These are phyloP conservation scores for Gallirallus australis DNA, from an alignment of 2,797 vertebrate genomes.

Conservation along the genomic window DNA sequence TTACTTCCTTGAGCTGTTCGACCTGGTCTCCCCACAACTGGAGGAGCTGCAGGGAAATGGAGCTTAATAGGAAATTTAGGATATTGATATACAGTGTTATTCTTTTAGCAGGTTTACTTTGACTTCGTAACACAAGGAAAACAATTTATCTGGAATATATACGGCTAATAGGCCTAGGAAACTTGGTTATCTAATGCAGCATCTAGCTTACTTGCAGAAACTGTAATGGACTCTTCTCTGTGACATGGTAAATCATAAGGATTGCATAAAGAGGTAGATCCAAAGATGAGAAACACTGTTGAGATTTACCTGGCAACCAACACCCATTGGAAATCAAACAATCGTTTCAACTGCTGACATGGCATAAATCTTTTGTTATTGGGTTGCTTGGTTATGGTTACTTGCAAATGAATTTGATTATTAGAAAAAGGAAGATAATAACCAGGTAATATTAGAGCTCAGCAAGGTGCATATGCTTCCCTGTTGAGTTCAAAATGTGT, in stretches of 20 bases:
- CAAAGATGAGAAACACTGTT: not conserved
- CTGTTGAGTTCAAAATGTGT: conserved; percentile 7
- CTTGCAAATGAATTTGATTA: conserved; percentile 30
- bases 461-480: not conserved
- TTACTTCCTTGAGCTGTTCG: not conserved
- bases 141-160: not conserved
- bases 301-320: conserved; percentile 2
- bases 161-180: not conserved
- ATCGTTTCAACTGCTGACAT: not conserved
- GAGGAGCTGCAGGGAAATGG: not conserved
- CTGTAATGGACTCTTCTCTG: not conserved
- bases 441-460: conserved; percentile 11
- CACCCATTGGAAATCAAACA: not conserved
- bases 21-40: not conserved
- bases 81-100: not conserved
- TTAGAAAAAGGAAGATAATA: conserved; percentile 28
- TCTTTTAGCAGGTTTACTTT: conserved; percentile 24
- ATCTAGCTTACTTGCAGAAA: conserved; percentile 18
- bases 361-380: not conserved
- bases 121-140: not conserved
- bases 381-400: not conserved
- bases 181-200: conserved; percentile 12
- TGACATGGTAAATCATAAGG: not conserved
- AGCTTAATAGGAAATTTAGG: not conserved
- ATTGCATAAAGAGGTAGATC: not conserved